A percentile compares a stretch with the other conserved stretches of the same genome.
Evolutionary conservation across 2,113 vertebrate genomes (phyloP).

Genomic region (Chinchilla lanigera): DNA sequence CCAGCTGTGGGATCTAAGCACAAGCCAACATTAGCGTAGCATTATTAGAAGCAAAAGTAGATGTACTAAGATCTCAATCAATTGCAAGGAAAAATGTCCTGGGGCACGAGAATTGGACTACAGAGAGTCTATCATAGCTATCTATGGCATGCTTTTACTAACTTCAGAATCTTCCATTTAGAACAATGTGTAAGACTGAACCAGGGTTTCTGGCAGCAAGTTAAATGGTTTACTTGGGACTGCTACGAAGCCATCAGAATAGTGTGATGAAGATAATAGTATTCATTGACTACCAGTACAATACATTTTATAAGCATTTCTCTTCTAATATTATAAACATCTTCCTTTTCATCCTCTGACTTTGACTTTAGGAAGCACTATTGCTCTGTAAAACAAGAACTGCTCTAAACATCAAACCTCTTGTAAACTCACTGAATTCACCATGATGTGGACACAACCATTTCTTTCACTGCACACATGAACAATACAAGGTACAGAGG

Average conservation of each 20-base stretch:
- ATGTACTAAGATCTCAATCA: neutral
- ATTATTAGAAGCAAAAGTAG: slow-evolving; percentile 62
- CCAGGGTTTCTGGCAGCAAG: neutral
- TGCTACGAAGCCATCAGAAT: neutral
- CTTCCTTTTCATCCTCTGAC: neutral
- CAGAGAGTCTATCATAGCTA: neutral
- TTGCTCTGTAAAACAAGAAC: neutral
- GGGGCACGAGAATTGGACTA: neutral
- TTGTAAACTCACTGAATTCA: neutral
- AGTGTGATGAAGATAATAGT: neutral
- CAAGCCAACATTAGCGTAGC: slow-evolving; percentile 84
- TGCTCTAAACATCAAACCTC: neutral
- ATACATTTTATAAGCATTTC: neutral
- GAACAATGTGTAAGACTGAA: neutral
- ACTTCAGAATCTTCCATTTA: neutral
- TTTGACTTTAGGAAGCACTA: neutral
- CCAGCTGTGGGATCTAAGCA: slow-evolving; percentile 92
- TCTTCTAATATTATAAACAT: neutral
- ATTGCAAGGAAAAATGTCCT: neutral
- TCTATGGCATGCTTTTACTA: neutral
- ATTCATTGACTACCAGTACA: neutral
- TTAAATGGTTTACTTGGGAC: neutral
- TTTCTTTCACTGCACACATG: neutral
- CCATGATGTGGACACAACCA: neutral
- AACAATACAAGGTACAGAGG: neutral